A percentile compares a stretch with the other conserved stretches of the same genome.
These are phyloP conservation scores for Tragopan temminckii DNA, from an alignment of 2,797 vertebrate species.

Conservation along the genomic window DNA sequence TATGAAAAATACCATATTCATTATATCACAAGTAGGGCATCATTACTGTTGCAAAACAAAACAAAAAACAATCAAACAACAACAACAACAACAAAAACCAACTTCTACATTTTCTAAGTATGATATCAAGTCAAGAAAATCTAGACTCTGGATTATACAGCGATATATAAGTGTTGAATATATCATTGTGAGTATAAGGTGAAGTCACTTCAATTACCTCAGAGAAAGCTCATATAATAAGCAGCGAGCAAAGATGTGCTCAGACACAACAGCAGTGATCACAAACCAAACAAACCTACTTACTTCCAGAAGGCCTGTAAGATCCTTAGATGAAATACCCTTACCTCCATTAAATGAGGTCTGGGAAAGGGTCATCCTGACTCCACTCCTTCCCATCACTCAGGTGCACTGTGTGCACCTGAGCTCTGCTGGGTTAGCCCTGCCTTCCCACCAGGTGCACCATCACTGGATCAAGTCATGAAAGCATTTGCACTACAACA, in stretches of 20 bases:
- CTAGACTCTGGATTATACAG: background rate
- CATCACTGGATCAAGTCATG: no score
- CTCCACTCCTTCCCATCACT: no score
- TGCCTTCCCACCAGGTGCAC: no score
- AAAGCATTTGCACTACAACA: rapidly evolving
- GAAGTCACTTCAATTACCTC: background rate
- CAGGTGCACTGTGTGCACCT: no score
- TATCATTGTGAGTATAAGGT: background rate
- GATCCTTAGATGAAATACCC: no score
- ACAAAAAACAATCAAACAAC: background rate
- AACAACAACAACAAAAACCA: background rate
- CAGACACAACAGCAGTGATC: no score
- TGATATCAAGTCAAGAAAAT: background rate
- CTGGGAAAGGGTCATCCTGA: no score
- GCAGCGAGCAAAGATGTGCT: background rate
- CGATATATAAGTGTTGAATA: background rate
- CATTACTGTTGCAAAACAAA: background rate
- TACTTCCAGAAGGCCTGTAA: no score
- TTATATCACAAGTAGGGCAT: background rate
- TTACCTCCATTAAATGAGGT: no score
- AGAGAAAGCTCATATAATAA: background rate
- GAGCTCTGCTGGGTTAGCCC: no score
- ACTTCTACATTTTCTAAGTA: background rate
- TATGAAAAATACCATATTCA: background rate
- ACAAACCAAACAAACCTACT: no score